Conservation (phyloP, 2,888 invertebrate species). For the Mythimna ferrago region DNA sequence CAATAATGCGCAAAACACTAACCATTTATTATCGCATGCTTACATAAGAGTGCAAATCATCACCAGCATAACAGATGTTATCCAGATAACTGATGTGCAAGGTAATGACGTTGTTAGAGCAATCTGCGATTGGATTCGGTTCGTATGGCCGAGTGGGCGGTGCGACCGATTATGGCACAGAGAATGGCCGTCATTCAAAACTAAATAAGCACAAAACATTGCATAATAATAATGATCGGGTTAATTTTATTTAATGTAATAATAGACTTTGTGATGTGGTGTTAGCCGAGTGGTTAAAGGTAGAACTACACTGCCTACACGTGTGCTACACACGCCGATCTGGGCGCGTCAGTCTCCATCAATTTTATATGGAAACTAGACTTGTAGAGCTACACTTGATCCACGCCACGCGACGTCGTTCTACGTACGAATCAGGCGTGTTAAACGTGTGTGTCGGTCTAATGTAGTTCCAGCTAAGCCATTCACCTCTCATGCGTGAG, state of each 20-base stretch:
- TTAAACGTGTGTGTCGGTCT: too few species aligned
- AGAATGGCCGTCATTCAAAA: slow-evolving; percentile 43
- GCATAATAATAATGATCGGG: slow-evolving; percentile 42
- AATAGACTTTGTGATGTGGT: not conserved
- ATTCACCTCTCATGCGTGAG: too few species aligned
- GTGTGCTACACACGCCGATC: too few species aligned
- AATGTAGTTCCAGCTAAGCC: too few species aligned
- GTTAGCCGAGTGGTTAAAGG: not conserved
- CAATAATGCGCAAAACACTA: slow-evolving; percentile 41
- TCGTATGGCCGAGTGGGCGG: slow-evolving; percentile 73
- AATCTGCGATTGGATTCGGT: slow-evolving; percentile 78
- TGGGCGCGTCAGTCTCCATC: too few species aligned
- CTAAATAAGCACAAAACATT: slow-evolving; percentile 48
- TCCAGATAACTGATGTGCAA: slow-evolving; percentile 50
- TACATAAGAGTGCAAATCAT: slow-evolving; percentile 61
- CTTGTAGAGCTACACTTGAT: too few species aligned
- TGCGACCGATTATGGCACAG: slow-evolving; percentile 58
- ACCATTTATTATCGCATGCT: slow-evolving; percentile 38
- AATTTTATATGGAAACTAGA: too few species aligned
- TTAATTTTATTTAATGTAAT: slow-evolving; percentile 23
- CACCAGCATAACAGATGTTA: slow-evolving; percentile 57
- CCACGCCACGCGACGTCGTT: too few species aligned
- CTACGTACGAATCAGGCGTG: too few species aligned
- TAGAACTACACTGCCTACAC: too few species aligned
- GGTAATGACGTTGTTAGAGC: slow-evolving; percentile 74